Conservation (phyloP, 1,140 invertebrate genomes). For the Cepaea nemoralis region DNA sequence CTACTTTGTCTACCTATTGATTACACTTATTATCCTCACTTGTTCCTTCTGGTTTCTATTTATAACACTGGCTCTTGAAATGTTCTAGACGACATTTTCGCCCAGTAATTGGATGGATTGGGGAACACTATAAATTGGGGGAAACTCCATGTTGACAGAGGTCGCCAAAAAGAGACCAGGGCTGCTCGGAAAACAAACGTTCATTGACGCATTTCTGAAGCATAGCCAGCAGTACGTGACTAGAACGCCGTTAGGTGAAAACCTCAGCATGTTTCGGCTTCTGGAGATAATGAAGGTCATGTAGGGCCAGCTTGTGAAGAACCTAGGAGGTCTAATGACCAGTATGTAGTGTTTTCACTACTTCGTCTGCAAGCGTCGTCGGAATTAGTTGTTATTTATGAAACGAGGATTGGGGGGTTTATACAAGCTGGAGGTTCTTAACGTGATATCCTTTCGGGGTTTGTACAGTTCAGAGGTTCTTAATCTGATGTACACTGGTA, state of each 20-base stretch:
- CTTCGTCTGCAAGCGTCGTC: not conserved
- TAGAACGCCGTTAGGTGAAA: not conserved
- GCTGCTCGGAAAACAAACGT: not conserved
- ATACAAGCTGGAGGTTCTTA: too few relatives aligned
- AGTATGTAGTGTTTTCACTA: not conserved
- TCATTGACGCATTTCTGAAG: not conserved
- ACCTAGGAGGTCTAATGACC: not conserved
- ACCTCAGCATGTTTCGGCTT: not conserved
- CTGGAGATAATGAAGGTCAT: not conserved
- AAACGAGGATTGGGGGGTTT: too few relatives aligned
- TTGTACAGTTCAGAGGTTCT: too few relatives aligned
- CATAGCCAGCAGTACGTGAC: not conserved
- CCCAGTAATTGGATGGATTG: not conserved
- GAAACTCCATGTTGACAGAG: constrained; percentile 6
- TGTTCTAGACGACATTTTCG: not conserved
- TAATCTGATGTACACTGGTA: too few relatives aligned
- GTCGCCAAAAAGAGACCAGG: not conserved
- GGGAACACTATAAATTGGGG: not conserved
- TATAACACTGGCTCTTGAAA: too few relatives aligned
- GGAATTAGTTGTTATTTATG: too few relatives aligned
- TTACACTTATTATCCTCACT: too few relatives aligned
- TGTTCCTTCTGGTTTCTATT: too few relatives aligned
- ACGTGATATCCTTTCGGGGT: too few relatives aligned
- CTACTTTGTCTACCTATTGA: too few relatives aligned
- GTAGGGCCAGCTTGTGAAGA: not conserved